Evolutionary conservation across 1,140 invertebrate species (phyloP), one percentile per base, ranked within the genome.

Genomic region (Ooceraea biroi): DNA sequence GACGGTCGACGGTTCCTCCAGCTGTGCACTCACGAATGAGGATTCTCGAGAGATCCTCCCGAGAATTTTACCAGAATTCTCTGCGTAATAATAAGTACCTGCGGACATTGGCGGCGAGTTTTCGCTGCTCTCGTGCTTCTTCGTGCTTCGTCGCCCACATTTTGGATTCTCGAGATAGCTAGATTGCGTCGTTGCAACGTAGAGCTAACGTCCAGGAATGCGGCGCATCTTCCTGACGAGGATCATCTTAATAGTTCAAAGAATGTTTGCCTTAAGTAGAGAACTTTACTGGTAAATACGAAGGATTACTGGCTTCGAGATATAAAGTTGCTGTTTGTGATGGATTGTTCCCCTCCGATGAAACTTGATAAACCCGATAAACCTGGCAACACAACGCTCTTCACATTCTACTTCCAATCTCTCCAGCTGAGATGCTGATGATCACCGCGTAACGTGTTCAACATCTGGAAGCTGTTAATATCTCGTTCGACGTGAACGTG

Each of bases 221-320:
- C 19, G 68, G 22, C 68, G 68, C 48, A 71, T 58, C 63, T 46
- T 11, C 36, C n/a, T 57, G 46, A 14, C 19, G 44, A 30, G 30
- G 11, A 5, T 57, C 17, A 78, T 78, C 48, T 82, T 74, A 61
- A 84, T 30, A 88, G 76, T 85, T 83, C 77, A 88, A 88, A 85
- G 66, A 41, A 52, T n/a, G 36, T 82, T 77, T 83, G 83, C 77
- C 87, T 88, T 85, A 88, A 83, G 55, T 55, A 88, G 52, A 72
- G 48, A 57, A 58, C 65, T 57, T 66, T 69, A 69, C 46, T 69
- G 12, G 57, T 30, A 71, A 78, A 55, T 52, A 27, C 30, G 19
- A 41, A 44, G 19, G 8, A 17, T n/a, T 44, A 36, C 55, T 19
- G n/a, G 12, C 14, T 60, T 73, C 12, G 12, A 58, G 19, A 82